These are phyloP conservation scores for Homarus americanus DNA, from an alignment of 1,140 invertebrate species.

Conservation along the genomic window DNA sequence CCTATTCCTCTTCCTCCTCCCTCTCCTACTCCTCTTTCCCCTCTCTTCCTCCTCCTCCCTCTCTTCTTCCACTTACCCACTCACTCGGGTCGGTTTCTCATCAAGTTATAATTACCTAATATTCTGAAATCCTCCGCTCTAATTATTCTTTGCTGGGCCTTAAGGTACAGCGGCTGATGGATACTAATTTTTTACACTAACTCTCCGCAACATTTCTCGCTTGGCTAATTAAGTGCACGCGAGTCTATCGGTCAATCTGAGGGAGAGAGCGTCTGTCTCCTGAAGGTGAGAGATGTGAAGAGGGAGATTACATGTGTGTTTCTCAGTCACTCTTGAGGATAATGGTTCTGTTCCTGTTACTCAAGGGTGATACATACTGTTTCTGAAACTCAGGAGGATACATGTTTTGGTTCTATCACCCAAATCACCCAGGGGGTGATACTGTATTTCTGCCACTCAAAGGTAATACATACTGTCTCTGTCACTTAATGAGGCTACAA, in stretches of 20 bases:
- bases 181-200: constrained; percentile 2
- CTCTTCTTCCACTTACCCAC: neutral
- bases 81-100: neutral
- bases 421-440: too few relatives aligned
- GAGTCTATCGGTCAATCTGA: neutral
- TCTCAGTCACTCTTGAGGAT: too few relatives aligned
- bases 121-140: constrained; percentile 7
- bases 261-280: too few relatives aligned
- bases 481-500: too few relatives aligned
- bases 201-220: constrained; percentile 1
- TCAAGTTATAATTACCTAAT: constrained; percentile 13
- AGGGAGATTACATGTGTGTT: too few relatives aligned
- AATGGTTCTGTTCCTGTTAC: too few relatives aligned
- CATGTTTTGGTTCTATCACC: too few relatives aligned
- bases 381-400: too few relatives aligned
- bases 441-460: too few relatives aligned
- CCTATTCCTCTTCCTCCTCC: neutral
- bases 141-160: constrained; percentile 11
- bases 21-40: neutral
- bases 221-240: neutral
- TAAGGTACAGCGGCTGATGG: neutral
- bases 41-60: neutral
- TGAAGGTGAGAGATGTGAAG: too few relatives aligned
- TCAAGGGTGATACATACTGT: too few relatives aligned
- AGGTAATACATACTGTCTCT: too few relatives aligned